Evolutionary conservation across 92 coral and sea anemone genomes (phyloP).

Genomic region (Porites lobata): DNA sequence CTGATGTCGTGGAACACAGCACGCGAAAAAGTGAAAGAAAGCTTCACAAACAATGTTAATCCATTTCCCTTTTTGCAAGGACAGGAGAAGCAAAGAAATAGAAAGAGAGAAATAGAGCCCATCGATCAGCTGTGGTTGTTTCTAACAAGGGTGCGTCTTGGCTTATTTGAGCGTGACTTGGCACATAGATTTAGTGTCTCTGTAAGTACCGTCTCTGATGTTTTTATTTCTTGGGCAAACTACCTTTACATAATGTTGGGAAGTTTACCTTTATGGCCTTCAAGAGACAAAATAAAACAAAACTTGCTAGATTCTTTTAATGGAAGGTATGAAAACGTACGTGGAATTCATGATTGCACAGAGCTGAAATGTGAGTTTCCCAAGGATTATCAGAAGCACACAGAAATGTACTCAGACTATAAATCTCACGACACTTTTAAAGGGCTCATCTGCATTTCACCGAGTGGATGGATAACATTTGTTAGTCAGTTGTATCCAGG

Average conservation of each 20-base stretch:
- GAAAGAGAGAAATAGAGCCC: conserved; percentile 42
- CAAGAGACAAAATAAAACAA: too few species aligned
- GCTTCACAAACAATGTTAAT: not conserved
- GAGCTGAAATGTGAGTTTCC: too few species aligned
- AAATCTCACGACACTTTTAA: conserved; percentile 57
- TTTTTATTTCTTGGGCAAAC: conserved; percentile 57
- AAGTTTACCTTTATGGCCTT: too few species aligned
- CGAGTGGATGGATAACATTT: not conserved
- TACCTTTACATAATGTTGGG: conserved; percentile 33
- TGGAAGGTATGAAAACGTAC: too few species aligned
- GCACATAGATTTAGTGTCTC: conserved; percentile 50
- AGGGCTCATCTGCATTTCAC: not conserved
- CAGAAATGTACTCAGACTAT: conserved; percentile 40
- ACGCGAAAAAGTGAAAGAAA: conserved; percentile 18
- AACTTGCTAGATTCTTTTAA: too few species aligned
- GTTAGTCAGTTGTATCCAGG: too few species aligned
- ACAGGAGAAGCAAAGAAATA: conserved; percentile 32
- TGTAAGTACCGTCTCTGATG: conserved; percentile 51
- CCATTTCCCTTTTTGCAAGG: conserved; percentile 39
- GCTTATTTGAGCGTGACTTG: conserved; percentile 26
- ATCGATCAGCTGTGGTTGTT: conserved; percentile 28
- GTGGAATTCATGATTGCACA: too few species aligned
- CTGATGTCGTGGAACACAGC: conserved; percentile 43
- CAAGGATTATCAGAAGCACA: too few species aligned
- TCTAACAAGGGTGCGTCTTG: too few species aligned